Evolutionary conservation across 2,797 vertebrate genomes (phyloP).

Genomic region (Sebastes itinus): DNA sequence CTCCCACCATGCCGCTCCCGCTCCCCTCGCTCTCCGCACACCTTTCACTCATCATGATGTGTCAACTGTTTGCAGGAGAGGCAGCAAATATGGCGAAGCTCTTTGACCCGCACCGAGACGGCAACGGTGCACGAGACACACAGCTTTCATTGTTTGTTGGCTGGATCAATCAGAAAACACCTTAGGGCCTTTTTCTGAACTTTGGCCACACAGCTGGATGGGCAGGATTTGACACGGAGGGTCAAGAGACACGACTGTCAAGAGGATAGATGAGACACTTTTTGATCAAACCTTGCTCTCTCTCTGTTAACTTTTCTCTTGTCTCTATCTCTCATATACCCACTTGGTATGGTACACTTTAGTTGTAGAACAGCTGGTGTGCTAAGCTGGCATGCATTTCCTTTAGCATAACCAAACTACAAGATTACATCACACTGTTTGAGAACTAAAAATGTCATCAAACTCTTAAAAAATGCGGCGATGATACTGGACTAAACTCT

Average conservation of each 20-base stretch:
- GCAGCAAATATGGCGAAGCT: slow-evolving; percentile 57
- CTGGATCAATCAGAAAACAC: slow-evolving; percentile 75
- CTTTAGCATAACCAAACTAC: neutral
- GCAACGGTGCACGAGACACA: slow-evolving; percentile 57
- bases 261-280: slow-evolving; percentile 21
- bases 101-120: slow-evolving; percentile 73
- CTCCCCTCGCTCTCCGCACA: slow-evolving; percentile 42
- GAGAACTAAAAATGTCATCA: neutral
- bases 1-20: slow-evolving; percentile 36
- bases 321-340: neutral
- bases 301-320: neutral
- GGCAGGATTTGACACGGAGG: slow-evolving; percentile 6
- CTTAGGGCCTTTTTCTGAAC: slow-evolving; percentile 70
- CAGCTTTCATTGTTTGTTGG: slow-evolving; percentile 70
- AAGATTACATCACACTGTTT: neutral
- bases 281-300: slow-evolving; percentile 22
- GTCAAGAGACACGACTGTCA: slow-evolving; percentile 25
- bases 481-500: neutral
- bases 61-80: slow-evolving; percentile 81
- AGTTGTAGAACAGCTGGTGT: neutral
- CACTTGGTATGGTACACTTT: neutral
- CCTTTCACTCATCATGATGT: slow-evolving; percentile 77
- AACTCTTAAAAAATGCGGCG: neutral
- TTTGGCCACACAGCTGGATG: slow-evolving; percentile 64
- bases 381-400: neutral